phyloP scores from a whole-genome alignment of 2,888 invertebrate genomes.

The Drosophila rellima region DNA sequence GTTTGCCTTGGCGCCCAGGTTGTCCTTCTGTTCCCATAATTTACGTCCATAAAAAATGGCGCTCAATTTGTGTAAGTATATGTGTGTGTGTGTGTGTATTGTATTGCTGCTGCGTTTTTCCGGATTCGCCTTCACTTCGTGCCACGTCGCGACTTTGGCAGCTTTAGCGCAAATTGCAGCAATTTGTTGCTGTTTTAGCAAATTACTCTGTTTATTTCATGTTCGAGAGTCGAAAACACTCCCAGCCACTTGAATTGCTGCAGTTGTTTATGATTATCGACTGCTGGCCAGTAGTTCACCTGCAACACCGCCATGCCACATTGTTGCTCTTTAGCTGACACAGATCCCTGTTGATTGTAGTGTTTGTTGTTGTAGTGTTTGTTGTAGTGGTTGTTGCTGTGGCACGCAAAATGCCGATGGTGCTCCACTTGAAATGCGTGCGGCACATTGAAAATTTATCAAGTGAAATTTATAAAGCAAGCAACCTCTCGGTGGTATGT shows the following conservation, averaged over 20 bases:
- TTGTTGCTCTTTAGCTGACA: slow-evolving; percentile 24
- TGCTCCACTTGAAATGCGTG: slow-evolving; percentile 57
- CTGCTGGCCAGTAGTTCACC: slow-evolving; percentile 58
- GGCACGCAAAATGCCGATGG: slow-evolving; percentile 52
- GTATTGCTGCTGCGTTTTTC: slow-evolving; percentile 27
- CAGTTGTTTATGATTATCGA: slow-evolving; percentile 77
- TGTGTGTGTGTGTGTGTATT: slow-evolving; percentile 1
- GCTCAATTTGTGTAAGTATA: slow-evolving; percentile 64
- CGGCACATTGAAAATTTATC: slow-evolving; percentile 76
- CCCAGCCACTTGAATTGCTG: slow-evolving; percentile 39
- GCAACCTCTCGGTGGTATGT: background rate
- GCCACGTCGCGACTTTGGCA: slow-evolving; percentile 66
- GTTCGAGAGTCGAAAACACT: slow-evolving; percentile 37
- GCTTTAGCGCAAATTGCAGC: slow-evolving; percentile 80
- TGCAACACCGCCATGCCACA: slow-evolving; percentile 11
- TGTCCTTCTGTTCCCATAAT: slow-evolving; percentile 67
- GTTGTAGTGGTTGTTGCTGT: slow-evolving; percentile 25
- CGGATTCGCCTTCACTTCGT: slow-evolving; percentile 38
- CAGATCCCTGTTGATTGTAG: slow-evolving; percentile 35
- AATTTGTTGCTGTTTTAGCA: slow-evolving; percentile 82
- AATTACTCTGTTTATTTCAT: slow-evolving; percentile 82
- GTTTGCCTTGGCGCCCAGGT: slow-evolving; percentile 54
- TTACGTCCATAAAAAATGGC: slow-evolving; percentile 77
- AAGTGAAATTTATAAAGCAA: slow-evolving; percentile 68
- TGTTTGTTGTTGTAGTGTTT: background rate